These are phyloP conservation scores for Oryzias celebensis DNA, from an alignment of 2,113 vertebrate species.

Conservation along the genomic window DNA sequence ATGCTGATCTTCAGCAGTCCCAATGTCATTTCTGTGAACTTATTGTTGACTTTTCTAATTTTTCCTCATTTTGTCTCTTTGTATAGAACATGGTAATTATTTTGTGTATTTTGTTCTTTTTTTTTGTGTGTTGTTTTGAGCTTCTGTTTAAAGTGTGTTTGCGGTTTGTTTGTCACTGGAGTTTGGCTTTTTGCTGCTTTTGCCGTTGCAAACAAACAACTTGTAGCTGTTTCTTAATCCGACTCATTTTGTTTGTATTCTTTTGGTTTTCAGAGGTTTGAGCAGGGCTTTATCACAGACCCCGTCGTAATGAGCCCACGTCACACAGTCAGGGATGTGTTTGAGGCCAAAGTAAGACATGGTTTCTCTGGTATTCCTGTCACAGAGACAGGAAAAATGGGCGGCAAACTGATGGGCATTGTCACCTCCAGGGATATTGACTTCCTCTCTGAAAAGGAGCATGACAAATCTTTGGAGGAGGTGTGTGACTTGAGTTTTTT, in stretches of 20 bases:
- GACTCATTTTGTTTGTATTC: neutral
- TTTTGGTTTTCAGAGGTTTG: conserved; percentile 71
- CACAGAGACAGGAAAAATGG: conserved; percentile 90
- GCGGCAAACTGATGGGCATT: conserved; percentile 88
- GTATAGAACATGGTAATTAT: conserved; percentile 36
- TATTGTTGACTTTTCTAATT: conserved; percentile 1
- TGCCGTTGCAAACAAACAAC: neutral
- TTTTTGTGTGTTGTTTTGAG: neutral
- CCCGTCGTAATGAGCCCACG: conserved; percentile 89
- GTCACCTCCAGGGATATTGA: conserved; percentile 92
- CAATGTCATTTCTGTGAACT: neutral
- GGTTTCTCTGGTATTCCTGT: conserved; percentile 93
- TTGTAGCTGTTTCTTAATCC: fast-evolving
- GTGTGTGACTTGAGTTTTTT: conserved; percentile 33
- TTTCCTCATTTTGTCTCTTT: conserved; percentile 18
- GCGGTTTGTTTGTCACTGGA: neutral
- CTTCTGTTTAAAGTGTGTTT: neutral
- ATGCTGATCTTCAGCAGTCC: neutral
- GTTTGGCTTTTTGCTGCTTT: conserved; percentile 8
- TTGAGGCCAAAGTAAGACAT: conserved; percentile 89
- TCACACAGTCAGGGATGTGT: conserved; percentile 87
- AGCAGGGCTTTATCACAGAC: conserved; percentile 93
- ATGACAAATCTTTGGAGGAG: conserved; percentile 79
- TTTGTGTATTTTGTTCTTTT: neutral
- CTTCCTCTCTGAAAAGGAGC: conserved; percentile 88